A percentile compares a stretch with the other conserved stretches of the same genome.
These are phyloP conservation scores for Drosophila monieri DNA, from an alignment of 2,888 invertebrate species.

Conservation along the genomic window DNA sequence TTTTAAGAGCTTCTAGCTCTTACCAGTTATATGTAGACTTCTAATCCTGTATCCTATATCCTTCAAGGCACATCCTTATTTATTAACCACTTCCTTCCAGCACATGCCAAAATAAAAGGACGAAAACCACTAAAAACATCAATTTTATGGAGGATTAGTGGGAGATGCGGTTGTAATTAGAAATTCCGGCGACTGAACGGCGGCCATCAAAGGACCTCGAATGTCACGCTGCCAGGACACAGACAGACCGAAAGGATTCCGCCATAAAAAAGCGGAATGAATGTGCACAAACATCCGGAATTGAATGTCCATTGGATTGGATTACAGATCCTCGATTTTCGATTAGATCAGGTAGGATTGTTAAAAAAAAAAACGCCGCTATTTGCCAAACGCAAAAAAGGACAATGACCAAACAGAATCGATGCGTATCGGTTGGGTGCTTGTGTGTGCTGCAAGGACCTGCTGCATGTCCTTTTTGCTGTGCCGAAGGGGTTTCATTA, in stretches of 20 bases:
- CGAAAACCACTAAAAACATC: conserved; percentile 19
- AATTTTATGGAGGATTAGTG: conserved; percentile 30
- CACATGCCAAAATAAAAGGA: conserved; percentile 27
- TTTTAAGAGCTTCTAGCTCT: not conserved
- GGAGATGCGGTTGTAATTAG: conserved; percentile 9
- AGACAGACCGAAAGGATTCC: conserved; percentile 39
- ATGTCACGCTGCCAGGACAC: conserved; percentile 32
- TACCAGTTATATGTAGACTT: not conserved
- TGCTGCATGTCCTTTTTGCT: conserved; percentile 50
- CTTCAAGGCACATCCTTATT: not conserved
- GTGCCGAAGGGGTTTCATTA: conserved; percentile 62
- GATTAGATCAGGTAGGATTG: conserved; percentile 16
- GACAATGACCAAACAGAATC: conserved; percentile 75
- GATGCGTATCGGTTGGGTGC: conserved; percentile 25
- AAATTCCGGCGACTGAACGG: not conserved
- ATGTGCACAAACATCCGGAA: conserved; percentile 74
- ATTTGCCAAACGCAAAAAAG: conserved; percentile 78
- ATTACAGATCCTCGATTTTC: conserved; percentile 9
- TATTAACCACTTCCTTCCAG: not conserved
- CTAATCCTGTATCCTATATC: not conserved
- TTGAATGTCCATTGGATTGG: conserved; percentile 29
- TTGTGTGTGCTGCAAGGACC: conserved; percentile 44
- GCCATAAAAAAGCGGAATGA: conserved; percentile 69
- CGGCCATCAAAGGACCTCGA: conserved; percentile 31
- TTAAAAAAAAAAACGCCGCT: conserved; percentile 33